A percentile compares a stretch with the other conserved stretches of the same genome.
These are phyloP conservation scores for Colius striatus DNA, from an alignment of 2,113 vertebrate species.

Conservation along the genomic window DNA sequence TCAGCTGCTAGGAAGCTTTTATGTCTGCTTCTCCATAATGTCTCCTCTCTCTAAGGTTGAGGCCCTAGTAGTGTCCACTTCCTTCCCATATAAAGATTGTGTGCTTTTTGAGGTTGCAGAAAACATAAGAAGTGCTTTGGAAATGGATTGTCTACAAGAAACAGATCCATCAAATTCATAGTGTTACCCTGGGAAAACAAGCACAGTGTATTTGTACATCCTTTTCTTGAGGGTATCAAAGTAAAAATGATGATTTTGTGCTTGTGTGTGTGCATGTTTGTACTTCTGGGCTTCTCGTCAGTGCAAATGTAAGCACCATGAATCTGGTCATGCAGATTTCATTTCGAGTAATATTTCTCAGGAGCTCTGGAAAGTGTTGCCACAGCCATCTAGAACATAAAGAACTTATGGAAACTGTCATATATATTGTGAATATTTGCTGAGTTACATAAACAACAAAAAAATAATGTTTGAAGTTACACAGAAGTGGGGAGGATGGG, in stretches of 20 bases:
- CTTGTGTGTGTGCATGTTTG: too few species aligned
- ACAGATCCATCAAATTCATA: too few species aligned
- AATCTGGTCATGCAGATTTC: neutral
- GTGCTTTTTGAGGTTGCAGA: neutral
- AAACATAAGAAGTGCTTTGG: neutral
- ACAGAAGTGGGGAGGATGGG: constrained; percentile 5
- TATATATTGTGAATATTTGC: neutral
- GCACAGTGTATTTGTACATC: neutral
- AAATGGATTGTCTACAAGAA: neutral
- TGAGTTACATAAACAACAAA: neutral
- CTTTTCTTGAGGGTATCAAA: neutral
- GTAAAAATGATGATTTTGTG: neutral
- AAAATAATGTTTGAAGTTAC: neutral
- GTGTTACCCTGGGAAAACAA: neutral
- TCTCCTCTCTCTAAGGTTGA: neutral
- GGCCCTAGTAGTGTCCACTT: neutral
- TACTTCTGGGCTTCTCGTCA: neutral
- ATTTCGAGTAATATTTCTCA: neutral
- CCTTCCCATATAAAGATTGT: neutral
- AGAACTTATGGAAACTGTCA: neutral
- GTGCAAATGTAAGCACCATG: neutral
- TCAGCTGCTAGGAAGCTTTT: neutral
- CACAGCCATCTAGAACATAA: neutral
- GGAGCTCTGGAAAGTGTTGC: neutral
- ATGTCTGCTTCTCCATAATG: neutral